Percentiles rank a stretch among this genome's conserved stretches.
phyloP scores from a whole-genome alignment of 2,113 vertebrate species.

The Nothoprocta pentlandii region DNA sequence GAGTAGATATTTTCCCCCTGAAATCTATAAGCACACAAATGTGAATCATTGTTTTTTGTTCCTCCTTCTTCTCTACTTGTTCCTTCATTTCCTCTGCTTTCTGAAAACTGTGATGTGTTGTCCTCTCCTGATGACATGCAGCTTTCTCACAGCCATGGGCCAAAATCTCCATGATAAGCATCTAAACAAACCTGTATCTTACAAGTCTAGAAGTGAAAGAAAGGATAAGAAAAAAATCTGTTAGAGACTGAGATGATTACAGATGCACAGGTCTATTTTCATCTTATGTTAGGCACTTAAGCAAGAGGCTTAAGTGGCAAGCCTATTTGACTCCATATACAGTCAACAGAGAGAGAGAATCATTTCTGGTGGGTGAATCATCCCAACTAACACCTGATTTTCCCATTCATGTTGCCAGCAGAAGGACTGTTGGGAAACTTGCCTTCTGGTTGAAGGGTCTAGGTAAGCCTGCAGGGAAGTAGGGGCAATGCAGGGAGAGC shows the following conservation, averaged over 20 bases:
- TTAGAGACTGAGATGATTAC: neutral
- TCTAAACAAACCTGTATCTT: neutral
- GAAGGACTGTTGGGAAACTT: neutral
- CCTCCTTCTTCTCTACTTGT: neutral
- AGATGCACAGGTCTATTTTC: neutral
- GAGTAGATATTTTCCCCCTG: neutral
- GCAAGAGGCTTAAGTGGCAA: neutral
- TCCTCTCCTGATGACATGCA: neutral
- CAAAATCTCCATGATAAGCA: neutral
- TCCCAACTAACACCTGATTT: neutral
- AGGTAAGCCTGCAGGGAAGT: neutral
- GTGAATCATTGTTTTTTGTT: neutral
- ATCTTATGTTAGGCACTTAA: neutral
- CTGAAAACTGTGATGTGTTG: neutral
- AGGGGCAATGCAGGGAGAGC: neutral
- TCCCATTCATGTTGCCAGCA: neutral
- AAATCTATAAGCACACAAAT: neutral
- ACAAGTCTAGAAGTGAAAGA: neutral
- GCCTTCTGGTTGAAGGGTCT: neutral
- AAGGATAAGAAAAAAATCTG: neutral
- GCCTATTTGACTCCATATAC: neutral
- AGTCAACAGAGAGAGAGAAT: neutral
- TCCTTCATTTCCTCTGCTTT: neutral
- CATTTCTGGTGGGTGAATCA: slow-evolving; percentile 29
- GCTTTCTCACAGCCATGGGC: neutral